Base-by-base conservation (phyloP, 2,113 vertebrate species). In the Aphelocoma coerulescens region DNA sequence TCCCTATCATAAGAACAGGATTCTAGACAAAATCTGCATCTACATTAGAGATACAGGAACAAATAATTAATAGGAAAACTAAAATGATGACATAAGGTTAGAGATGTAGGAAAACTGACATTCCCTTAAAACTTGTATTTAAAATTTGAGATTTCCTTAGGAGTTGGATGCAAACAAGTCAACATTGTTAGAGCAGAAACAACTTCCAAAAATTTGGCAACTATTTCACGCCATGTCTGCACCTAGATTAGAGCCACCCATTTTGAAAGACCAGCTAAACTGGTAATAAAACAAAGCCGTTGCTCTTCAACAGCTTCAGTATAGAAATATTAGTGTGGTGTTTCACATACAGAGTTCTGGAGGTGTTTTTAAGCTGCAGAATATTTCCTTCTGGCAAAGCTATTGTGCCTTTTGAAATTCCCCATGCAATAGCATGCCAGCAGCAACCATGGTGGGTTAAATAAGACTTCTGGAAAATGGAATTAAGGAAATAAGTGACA, bases 401-500 rank as follows among this genome's bases (percentile, higher is more conserved):
- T 55, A 10, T 44, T 79, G 27, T 46, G 46, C 87, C 68, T 90
- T 57, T 73, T 58, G 69, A 83, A 82, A 96, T 33, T 17, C 69
- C 12, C 19, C 33, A 13, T 10, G 76, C 63, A 83, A 90, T 1
- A 63, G 32, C 24, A 30, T 3, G 16, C 49, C 43, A 84, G 48
- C 59, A 94, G 63, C 76, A 68, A 68, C 76, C 49, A 20, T 0
- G 0, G 6, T 43, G 65, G 81, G 65, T 83, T 81, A 61, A 92
- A 75, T 23, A 89, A 55, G n/a, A 8, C 81, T 80, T 39, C 55
- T 87, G 83, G 85, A 94, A 92, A 87, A 84, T 46, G 62, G 88
- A 80, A 90, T 83, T 88, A 89, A 94, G 78, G 81, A 75, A 93
- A 41, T 41, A 85, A 91, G 54, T 52, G 66, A 85, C 79, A 94